Conservation (phyloP, 2,797 vertebrate genomes). For the Rhinatrema bivittatum region DNA sequence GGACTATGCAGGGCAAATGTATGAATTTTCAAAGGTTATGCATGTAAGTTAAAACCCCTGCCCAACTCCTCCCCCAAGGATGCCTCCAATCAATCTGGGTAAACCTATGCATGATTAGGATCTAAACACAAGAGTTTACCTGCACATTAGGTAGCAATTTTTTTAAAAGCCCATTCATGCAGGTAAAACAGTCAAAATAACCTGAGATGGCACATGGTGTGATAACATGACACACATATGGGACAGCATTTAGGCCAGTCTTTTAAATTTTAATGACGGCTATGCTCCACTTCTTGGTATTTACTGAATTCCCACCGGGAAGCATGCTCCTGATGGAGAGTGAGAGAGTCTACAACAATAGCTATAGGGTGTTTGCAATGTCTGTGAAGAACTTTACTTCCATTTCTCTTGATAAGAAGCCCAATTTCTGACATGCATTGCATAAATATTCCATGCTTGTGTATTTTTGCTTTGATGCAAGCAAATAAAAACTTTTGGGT, state of each 20-base stretch:
- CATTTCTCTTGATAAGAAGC: not conserved
- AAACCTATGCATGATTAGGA: no score
- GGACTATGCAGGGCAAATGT: no score
- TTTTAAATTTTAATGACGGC: conserved; percentile 47
- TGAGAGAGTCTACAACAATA: not conserved
- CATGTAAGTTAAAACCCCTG: no score
- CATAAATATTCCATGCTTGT: not conserved
- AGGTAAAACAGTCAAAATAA: no score
- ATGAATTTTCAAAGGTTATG: no score
- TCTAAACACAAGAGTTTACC: no score
- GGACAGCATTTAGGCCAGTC: conserved; percentile 41
- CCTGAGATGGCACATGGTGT: conserved; percentile 40
- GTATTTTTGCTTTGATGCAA: no score
- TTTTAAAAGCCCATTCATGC: no score
- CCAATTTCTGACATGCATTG: conserved; percentile 1
- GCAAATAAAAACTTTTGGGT: not conserved
- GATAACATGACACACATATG: conserved; percentile 30
- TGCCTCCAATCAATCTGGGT: no score
- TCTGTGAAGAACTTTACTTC: no score
- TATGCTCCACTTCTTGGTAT: conserved; percentile 20
- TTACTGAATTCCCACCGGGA: conserved; percentile 39
- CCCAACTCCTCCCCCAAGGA: no score
- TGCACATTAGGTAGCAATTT: no score
- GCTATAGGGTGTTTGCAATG: fast-evolving
- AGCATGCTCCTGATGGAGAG: conserved; percentile 25